Percentiles rank a stretch among this genome's conserved stretches.
Evolutionary conservation across 1,140 invertebrate species (phyloP).

Genomic region (Triops longicaudatus): DNA sequence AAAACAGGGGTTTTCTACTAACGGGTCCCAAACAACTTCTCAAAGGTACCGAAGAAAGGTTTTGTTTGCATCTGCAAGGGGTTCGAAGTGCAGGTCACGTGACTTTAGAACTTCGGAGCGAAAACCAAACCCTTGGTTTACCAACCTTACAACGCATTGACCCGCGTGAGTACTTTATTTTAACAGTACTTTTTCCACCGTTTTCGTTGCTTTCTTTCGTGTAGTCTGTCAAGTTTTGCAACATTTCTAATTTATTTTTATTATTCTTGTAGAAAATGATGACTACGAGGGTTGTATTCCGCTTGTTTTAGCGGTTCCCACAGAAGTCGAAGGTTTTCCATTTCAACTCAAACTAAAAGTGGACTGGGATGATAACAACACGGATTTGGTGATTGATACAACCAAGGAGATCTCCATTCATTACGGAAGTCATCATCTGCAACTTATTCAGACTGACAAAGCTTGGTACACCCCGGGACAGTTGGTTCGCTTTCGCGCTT

Average conservation of each 20-base stretch:
- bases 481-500: conserved; percentile 46
- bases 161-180: neutral
- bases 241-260: neutral
- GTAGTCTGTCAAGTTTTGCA: too few species aligned
- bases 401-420: conserved; percentile 40
- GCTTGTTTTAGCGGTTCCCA: neutral
- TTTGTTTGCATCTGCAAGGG: conserved; percentile 43
- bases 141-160: neutral
- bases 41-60: conserved; percentile 39
- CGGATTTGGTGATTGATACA: conserved; percentile 44
- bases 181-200: neutral
- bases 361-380: conserved; percentile 38
- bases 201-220: too few species aligned
- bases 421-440: conserved; percentile 38
- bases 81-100: conserved; percentile 40
- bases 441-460: conserved; percentile 47
- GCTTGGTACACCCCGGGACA: conserved; percentile 56
- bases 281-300: neutral
- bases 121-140: neutral
- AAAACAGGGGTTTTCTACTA: conserved; percentile 40
- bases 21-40: conserved; percentile 41
- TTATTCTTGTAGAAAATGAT: neutral
- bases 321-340: neutral
- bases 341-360: neutral
- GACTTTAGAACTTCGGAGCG: conserved; percentile 35